Percentiles rank a stretch among this genome's conserved stretches.
Conservation (phyloP, 2,888 invertebrate genomes). For the Agonopterix heracliana region DNA sequence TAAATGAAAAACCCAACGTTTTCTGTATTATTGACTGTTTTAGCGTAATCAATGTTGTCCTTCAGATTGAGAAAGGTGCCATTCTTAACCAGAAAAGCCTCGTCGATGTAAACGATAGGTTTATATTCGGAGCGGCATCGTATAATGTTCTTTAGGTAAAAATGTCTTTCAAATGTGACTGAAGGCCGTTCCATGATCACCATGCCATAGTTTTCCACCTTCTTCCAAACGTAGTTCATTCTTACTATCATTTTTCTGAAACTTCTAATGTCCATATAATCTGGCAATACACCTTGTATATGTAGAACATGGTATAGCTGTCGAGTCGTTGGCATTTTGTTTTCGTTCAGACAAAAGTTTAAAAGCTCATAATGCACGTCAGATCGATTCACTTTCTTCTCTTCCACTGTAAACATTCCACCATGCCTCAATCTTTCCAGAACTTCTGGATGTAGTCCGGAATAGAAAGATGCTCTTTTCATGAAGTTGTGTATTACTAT, state of each 20-base stretch:
- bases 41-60: background rate
- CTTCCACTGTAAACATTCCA: background rate
- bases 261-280: constrained; percentile 24
- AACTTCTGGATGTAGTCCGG: background rate
- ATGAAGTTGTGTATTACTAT: background rate
- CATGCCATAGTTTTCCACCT: constrained; percentile 7
- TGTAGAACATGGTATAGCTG: constrained; percentile 17
- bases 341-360: constrained; percentile 17
- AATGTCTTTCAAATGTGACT: constrained; percentile 30
- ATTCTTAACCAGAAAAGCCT: constrained; percentile 8
- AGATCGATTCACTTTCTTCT: constrained; percentile 19
- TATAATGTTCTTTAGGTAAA: constrained; percentile 28
- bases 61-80: background rate
- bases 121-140: constrained; percentile 11
- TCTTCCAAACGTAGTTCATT: constrained; percentile 35
- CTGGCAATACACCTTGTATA: constrained; percentile 19
- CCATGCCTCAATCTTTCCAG: background rate
- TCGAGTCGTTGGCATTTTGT: constrained; percentile 24
- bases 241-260: constrained; percentile 31
- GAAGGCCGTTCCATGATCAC: constrained; percentile 35
- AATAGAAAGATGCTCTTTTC: background rate
- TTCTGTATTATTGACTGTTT: background rate
- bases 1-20: constrained; percentile 14
- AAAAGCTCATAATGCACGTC: constrained; percentile 20
- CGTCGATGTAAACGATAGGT: constrained; percentile 27